Base-by-base conservation (phyloP, 2,113 vertebrate species). In the Polypterus bichir region DNA sequence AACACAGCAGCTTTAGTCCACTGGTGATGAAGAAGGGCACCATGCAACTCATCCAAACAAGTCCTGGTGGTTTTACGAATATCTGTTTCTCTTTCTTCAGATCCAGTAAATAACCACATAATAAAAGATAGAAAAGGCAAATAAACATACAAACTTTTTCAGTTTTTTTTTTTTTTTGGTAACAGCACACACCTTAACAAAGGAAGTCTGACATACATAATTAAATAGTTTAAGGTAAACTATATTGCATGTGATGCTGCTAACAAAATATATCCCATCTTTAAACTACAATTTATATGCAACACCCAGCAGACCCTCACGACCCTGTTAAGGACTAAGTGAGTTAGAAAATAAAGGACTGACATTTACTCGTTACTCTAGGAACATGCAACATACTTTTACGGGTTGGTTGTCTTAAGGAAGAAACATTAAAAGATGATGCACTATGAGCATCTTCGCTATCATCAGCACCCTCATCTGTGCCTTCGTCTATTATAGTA, bases 1-100 rank as follows among this genome's bases (percentile, higher is more conserved):
- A 89, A 90, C 4, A 86, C 81, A 0, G 89, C 83, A 59, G 93
- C 94, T 4, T 75, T 84, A 46, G 83, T 71, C 94, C 94, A 98
- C 27, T 83, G 81, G n/a, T 91, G 86, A 67, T 81, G 87, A 45
- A 92, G 74, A 73, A 98, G 64, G 1, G 91, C 89, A 60, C 90
- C 84, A 60, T 85, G 85, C 62, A 96, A 83, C 4, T 71, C 74
- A 64, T 57, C 69, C 61, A 96, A 79, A 69, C 93, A 98, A 0
- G 52, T 9, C 44, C 75, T 76, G 49, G 82, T 80, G 4, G 76
- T 83, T 66, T 69, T 74, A 46, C 65, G 82, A 72, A 94, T 93
- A 48, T 80, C 85, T 59, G 65, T 71, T 65, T 80, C 73, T 7
- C 46, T 68, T 1, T 2, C 3, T 45, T 8, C 8, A 1, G 3